Conservation (phyloP, 1,140 invertebrate species). For the Cyclina sinensis region DNA sequence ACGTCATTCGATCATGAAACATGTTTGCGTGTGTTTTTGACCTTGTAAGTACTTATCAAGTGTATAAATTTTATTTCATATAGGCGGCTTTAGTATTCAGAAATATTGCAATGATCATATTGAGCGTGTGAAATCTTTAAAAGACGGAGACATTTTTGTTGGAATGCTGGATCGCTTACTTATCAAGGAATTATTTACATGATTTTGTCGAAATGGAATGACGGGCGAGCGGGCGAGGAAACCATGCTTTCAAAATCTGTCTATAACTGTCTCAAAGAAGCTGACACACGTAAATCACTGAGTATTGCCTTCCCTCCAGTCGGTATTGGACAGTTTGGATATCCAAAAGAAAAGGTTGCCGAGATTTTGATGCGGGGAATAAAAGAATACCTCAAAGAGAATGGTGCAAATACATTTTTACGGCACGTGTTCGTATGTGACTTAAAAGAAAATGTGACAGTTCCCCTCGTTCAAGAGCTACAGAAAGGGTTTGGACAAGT, state of each 20-base stretch:
- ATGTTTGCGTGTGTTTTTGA: too few relatives aligned
- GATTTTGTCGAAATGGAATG: background rate
- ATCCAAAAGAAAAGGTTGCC: conserved; percentile 27
- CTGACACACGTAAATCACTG: background rate
- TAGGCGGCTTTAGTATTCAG: background rate
- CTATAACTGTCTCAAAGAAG: background rate
- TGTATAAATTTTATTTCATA: too few relatives aligned
- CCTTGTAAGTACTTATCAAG: too few relatives aligned
- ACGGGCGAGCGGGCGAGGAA: background rate
- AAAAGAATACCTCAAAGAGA: background rate
- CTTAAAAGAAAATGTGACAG: background rate
- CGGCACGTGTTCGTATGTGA: background rate
- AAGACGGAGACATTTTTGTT: background rate
- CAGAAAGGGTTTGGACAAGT: background rate
- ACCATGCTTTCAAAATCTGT: background rate
- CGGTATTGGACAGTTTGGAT: background rate
- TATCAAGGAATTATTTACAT: background rate
- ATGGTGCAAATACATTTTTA: background rate
- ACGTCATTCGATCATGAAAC: too few relatives aligned
- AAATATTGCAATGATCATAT: background rate
- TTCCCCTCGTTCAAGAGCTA: background rate
- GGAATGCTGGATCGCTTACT: background rate
- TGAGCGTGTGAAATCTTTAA: background rate
- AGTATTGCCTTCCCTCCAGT: conserved; percentile 44
- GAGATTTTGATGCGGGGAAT: background rate